These are phyloP conservation scores for Oophaga pumilio DNA, from an alignment of 2,113 vertebrate genomes.

Conservation along the genomic window DNA sequence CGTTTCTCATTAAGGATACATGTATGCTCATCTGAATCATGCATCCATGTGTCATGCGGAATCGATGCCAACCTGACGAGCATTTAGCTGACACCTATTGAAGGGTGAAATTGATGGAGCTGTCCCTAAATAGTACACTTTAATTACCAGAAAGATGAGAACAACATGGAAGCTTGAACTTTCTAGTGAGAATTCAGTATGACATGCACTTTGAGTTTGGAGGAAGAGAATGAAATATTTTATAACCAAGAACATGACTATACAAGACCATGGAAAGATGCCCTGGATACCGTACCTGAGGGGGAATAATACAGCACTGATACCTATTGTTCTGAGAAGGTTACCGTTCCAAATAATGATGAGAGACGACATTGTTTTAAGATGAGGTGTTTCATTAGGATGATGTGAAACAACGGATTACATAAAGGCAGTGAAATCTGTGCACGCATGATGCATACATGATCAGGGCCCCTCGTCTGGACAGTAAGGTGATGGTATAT, in stretches of 20 bases:
- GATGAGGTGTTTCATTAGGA: not conserved
- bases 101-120: no score
- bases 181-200: not conserved
- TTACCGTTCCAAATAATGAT: constrained; percentile 3
- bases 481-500: not conserved
- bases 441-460: not conserved
- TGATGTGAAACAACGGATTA: not conserved
- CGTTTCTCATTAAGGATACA: no score
- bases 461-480: not conserved
- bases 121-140: not conserved
- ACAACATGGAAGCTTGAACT: not conserved
- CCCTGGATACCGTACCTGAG: constrained; percentile 21
- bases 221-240: not conserved
- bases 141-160: not conserved
- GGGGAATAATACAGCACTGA: constrained; percentile 23
- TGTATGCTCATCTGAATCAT: no score
- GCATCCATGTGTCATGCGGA: no score
- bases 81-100: no score
- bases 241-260: constrained; percentile 26
- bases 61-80: no score
- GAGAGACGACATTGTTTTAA: constrained; percentile 7
- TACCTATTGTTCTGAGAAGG: constrained; percentile 3
- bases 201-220: not conserved
- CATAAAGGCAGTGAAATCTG: not conserved
- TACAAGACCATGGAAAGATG: constrained; percentile 27